These are phyloP conservation scores for Actinia tenebrosa DNA, from an alignment of 64 coral and sea anemone genomes.

Conservation along the genomic window DNA sequence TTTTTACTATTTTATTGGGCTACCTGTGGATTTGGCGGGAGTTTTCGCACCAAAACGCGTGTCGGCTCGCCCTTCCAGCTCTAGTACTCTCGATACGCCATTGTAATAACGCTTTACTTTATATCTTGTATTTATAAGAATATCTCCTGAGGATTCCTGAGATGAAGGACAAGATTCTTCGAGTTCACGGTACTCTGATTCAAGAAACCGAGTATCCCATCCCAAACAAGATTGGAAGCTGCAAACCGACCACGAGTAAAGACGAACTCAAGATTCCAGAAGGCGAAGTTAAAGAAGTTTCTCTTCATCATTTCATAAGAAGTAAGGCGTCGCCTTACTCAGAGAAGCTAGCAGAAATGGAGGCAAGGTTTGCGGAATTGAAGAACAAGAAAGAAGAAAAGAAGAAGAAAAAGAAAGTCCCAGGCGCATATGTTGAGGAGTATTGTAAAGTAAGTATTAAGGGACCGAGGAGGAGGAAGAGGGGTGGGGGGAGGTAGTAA, in stretches of 20 bases:
- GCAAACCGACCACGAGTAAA: slow-evolving; percentile 22
- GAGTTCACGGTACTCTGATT: slow-evolving; percentile 68
- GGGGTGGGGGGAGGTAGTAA: too few species aligned
- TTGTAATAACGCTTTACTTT: background rate
- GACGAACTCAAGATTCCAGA: slow-evolving; percentile 60
- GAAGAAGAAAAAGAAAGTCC: background rate
- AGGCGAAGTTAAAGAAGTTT: slow-evolving; percentile 38
- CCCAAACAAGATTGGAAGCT: slow-evolving; percentile 54
- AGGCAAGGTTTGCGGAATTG: slow-evolving; percentile 30
- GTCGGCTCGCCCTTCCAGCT: too few species aligned
- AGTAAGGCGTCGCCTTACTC: slow-evolving; percentile 26
- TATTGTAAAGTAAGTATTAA: slow-evolving; percentile 50
- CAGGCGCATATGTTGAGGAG: background rate
- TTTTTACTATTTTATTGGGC: too few species aligned
- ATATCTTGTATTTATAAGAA: slow-evolving; percentile 21
- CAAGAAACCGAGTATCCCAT: slow-evolving; percentile 78
- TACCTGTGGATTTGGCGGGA: too few species aligned
- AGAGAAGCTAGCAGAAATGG: slow-evolving; percentile 31
- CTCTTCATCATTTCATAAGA: slow-evolving; percentile 86
- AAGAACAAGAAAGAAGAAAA: slow-evolving; percentile 31
- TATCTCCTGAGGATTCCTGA: slow-evolving; percentile 62
- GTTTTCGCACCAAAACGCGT: too few species aligned
- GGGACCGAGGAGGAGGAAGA: too few species aligned
- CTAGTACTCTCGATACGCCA: too few species aligned
- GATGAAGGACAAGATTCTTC: slow-evolving; percentile 49